Evolutionary conservation across 2,888 invertebrate genomes (phyloP).

Genomic region (Drosophila subquinaria): DNA sequence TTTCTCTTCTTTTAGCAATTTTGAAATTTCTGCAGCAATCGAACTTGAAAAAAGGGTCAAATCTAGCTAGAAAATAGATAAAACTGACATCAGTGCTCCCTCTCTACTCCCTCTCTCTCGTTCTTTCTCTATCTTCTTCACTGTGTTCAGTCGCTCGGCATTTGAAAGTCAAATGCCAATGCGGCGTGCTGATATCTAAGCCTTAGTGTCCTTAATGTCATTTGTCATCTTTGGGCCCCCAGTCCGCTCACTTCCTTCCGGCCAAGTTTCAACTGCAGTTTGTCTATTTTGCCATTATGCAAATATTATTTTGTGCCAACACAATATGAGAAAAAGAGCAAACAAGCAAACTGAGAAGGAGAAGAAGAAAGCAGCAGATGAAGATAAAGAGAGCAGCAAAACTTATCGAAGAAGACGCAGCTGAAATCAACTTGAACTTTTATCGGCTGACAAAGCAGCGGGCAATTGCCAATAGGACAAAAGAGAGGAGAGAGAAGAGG

Average conservation of each 20-base stretch:
- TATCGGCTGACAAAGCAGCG: conserved; percentile 37
- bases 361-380: background rate
- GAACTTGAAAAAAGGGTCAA: too few species aligned
- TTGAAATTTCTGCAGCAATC: too few species aligned
- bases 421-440: conserved; percentile 43
- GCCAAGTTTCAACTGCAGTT: conserved; percentile 49
- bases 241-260: conserved; percentile 2
- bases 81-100: background rate
- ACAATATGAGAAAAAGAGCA: conserved; percentile 38
- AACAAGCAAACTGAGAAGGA: conserved; percentile 22
- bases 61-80: too few species aligned
- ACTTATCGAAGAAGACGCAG: conserved; percentile 40
- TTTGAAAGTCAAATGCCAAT: conserved; percentile 58
- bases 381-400: conserved; percentile 5
- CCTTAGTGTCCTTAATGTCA: conserved; percentile 72
- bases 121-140: background rate
- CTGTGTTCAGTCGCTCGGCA: conserved; percentile 21
- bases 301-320: conserved; percentile 73
- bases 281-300: conserved; percentile 75
- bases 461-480: conserved; percentile 18
- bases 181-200: conserved; percentile 57
- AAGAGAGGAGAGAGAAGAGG: background rate
- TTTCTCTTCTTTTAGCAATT: too few species aligned
- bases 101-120: background rate
- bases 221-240: conserved; percentile 64